Percentiles rank a stretch among this genome's conserved stretches.
Conservation (phyloP, 2,888 invertebrate genomes). For the Gari tellinella region DNA sequence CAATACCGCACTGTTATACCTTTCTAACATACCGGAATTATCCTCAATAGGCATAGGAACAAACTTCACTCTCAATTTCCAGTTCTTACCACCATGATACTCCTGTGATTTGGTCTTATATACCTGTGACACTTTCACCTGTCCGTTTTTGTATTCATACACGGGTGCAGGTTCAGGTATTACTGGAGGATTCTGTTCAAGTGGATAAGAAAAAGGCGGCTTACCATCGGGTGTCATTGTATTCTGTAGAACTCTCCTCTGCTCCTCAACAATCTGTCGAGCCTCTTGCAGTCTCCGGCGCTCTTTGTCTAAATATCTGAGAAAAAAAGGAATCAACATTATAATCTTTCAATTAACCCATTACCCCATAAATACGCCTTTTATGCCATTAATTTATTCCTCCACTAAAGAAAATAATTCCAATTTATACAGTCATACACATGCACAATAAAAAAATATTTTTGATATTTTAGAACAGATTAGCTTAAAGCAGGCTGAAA, state of each 20-base stretch:
- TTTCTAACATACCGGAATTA: slow-evolving; percentile 10
- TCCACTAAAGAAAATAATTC: too few relatives aligned
- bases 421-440: too few relatives aligned
- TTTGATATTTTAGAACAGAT: too few relatives aligned
- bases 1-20: slow-evolving; percentile 25
- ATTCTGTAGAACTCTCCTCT: slow-evolving; percentile 59
- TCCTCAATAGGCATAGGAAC: slow-evolving; percentile 39
- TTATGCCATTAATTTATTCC: too few relatives aligned
- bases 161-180: slow-evolving; percentile 32
- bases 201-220: slow-evolving; percentile 40
- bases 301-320: slow-evolving; percentile 71
- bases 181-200: slow-evolving; percentile 32
- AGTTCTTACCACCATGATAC: slow-evolving; percentile 8
- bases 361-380: too few relatives aligned
- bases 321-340: slow-evolving; percentile 5
- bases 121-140: slow-evolving; percentile 41
- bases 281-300: slow-evolving; percentile 68
- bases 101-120: slow-evolving; percentile 20
- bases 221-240: slow-evolving; percentile 70
- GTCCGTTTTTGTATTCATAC: slow-evolving; percentile 30
- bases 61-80: slow-evolving; percentile 40
- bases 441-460: too few relatives aligned
- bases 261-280: slow-evolving; percentile 66
- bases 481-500: too few relatives aligned
- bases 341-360: too few relatives aligned